Base-by-base conservation (phyloP, 1,140 invertebrate genomes). In the Nymphalis io region DNA sequence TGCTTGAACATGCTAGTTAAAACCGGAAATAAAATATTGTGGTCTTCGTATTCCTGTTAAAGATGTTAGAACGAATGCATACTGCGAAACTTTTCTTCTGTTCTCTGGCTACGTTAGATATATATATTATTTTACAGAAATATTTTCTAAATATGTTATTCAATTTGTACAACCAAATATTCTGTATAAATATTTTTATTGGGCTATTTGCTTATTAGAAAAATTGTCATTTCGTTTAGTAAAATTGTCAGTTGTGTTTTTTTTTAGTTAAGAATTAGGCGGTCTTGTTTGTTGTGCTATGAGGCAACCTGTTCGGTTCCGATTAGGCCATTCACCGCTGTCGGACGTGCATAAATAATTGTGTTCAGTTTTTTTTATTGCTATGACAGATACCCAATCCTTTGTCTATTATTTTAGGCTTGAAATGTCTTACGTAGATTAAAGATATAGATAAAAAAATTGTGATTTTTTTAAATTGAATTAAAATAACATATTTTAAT, bases 331-430 rank as follows among this genome's bases (percentile, higher is more conserved):
- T 85, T 84, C 83, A 83, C 81, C 80, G 74, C 64, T 51, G 78
- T 85, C 83, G 82, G 79, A 87, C 84, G 83, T 85, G 86, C 84
- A 85, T 88, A 80, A 79, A 84, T 82, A 87, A 88, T 85, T 76
- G 72, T 80, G 76, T 83, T 83, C 74, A 80, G n/a, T 55, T 15
- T 59, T 87, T 87, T 84, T 84, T 85, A 80, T 83, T 66, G 67
- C 33, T 51, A 64, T 70, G 82, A 82, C 76, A 79, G 51, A 27
- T 5, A 23, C 11, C 23, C 1, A 27, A 27, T 55, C 15, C 23
- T 55, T 27, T 21, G 51, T 27, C 51, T 55, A 20, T 51, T 51
- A 51, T 51, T 51, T 11, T 0, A 21, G 11, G 16, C 5, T 20
- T 51, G 20, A 51, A 18, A 3, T 51, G n/a, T 18, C 18, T 20